Evolutionary conservation across 1,140 invertebrate genomes (phyloP).

Genomic region (Eueides isabella): DNA sequence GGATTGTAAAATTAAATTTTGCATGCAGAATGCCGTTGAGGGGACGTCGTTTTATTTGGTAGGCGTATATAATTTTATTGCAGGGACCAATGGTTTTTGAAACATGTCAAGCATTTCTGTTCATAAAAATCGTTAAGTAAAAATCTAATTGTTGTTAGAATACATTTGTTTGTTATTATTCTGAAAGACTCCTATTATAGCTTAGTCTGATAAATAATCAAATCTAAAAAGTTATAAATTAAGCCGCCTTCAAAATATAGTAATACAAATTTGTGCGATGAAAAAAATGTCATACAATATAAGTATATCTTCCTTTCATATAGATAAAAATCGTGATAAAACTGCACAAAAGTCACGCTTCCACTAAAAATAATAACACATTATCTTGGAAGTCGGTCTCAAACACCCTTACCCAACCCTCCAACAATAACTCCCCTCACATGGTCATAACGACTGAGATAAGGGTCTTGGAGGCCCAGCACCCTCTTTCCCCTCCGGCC

Average conservation of each 20-base stretch:
- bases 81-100: constrained; percentile 77
- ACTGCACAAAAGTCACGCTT: constrained; percentile 33
- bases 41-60: constrained; percentile 75
- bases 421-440: constrained; percentile 74
- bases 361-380: constrained; percentile 41
- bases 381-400: constrained; percentile 66
- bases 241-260: neutral
- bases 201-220: neutral
- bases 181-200: too few species aligned
- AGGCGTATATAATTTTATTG: constrained; percentile 82
- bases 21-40: constrained; percentile 74
- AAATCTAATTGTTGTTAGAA: neutral
- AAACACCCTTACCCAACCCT: constrained; percentile 47
- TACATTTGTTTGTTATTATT: neutral
- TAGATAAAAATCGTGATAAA: constrained; percentile 1
- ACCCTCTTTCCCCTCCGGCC: constrained; percentile 62
- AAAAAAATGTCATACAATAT: neutral
- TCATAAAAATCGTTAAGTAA: constrained; percentile 20
- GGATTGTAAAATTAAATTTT: constrained; percentile 81
- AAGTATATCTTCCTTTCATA: neutral
- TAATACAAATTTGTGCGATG: neutral
- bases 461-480: constrained; percentile 74
- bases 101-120: constrained; percentile 65
- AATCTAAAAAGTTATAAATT: neutral
- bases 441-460: constrained; percentile 80